Evolutionary conservation across 2,888 invertebrate species (phyloP), one percentile per base, ranked within the genome.

Genomic region (Drosophila siamana): DNA sequence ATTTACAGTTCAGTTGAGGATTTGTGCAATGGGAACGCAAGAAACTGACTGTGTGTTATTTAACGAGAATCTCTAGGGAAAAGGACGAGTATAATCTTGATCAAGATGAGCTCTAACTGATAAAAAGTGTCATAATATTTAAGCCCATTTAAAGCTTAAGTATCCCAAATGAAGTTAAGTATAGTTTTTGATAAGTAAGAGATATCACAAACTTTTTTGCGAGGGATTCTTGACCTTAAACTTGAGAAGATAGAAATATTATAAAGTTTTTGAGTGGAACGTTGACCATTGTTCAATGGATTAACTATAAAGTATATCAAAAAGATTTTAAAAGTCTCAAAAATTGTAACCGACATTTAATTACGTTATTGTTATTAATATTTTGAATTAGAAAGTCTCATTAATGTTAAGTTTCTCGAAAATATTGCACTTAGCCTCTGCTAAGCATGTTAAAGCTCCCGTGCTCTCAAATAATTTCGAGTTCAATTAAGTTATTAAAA

Each of bases 1-100:
- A 78, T 74, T 74, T 74, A 68, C 69, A 74, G 69, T 64, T 54
- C 56, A 28, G 52, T 54, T 51, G 43, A 66, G 73, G 61, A 72
- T 72, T 63, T 41, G 36, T 19, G 6, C 9, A 22, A 16, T 6
- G 19, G 7, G 3, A 33, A 33, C 8, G 30, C 13, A 36, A 16
- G 13, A 13, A 28, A 26, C 51, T n/a, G n/a, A n/a, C n/a, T 11
- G 38, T 40, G 11, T 28, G 26, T 40, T 26, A 26, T 40, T 50
- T 28, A 40, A 38, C 26, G 4, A 26, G 1, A 2, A 9, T 9
- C 33, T 11, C 33, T n/a, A n/a, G 33, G n/a, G 4, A 2, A 26
- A 44, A 26, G 5, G 7, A 30, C 8, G 41, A 16, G 16, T 5
- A 4, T 16, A 26, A 28, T 52, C 51, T 52, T 52, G 4, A 28